phyloP scores from a whole-genome alignment of 2,113 vertebrate species.

The Antechinus stuartii region DNA sequence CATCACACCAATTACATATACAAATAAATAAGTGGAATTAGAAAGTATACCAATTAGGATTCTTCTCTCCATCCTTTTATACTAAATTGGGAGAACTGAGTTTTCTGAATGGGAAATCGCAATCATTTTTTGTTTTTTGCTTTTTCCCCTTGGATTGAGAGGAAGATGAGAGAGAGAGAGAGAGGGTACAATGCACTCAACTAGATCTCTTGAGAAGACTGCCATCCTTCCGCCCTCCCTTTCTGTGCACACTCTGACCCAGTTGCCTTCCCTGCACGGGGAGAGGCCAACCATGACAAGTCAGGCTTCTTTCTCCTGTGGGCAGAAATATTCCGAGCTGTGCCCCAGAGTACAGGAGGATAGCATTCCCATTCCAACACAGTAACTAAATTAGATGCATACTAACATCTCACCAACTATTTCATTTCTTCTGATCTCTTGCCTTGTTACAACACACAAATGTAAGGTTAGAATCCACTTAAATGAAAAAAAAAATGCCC shows the following conservation, averaged over 20 bases:
- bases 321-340: slow-evolving; percentile 69
- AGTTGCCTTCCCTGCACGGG: slow-evolving; percentile 67
- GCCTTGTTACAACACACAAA: slow-evolving; percentile 70
- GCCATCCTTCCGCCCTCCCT: slow-evolving; percentile 41
- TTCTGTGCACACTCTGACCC: slow-evolving; percentile 71
- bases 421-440: slow-evolving; percentile 71
- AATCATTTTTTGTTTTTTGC: neutral
- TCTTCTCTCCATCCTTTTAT: slow-evolving; percentile 21
- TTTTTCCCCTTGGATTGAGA: neutral
- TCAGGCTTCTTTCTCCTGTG: slow-evolving; percentile 68
- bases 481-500: slow-evolving; percentile 79
- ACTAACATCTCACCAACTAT: slow-evolving; percentile 17
- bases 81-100: slow-evolving; percentile 29
- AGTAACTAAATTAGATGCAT: slow-evolving; percentile 67
- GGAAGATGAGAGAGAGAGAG: neutral
- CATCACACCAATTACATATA: slow-evolving; percentile 40
- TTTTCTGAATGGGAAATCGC: neutral
- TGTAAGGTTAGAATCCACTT: slow-evolving; percentile 74
- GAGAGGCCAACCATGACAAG: slow-evolving; percentile 69
- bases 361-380: slow-evolving; percentile 40
- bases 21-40: slow-evolving; percentile 40
- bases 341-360: slow-evolving; percentile 74
- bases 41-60: slow-evolving; percentile 34
- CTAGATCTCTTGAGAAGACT: slow-evolving; percentile 49
- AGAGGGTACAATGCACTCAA: slow-evolving; percentile 13